These are phyloP conservation scores for Lycaon pictus DNA, from an alignment of 2,113 vertebrate species.

Conservation along the genomic window DNA sequence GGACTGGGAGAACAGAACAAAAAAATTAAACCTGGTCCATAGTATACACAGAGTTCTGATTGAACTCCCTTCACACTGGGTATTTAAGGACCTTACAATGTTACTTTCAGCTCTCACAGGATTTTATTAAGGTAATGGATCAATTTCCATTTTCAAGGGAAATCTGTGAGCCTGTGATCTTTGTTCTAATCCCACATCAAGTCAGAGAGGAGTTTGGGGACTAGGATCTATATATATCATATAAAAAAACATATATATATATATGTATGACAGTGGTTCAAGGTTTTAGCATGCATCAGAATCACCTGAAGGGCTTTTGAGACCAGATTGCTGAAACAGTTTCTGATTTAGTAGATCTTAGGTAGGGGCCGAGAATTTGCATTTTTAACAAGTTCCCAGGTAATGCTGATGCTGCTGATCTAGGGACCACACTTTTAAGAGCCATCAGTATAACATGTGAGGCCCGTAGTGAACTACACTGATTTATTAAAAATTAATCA, in stretches of 20 bases:
- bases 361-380: not conserved
- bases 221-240: not conserved
- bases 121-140: slow-evolving; percentile 14
- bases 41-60: not conserved
- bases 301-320: not conserved
- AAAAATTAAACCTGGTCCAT: not conserved
- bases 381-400: slow-evolving; percentile 36
- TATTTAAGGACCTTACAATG: not conserved
- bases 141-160: slow-evolving; percentile 15
- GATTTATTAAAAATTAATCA: not conserved
- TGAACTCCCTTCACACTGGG: not conserved
- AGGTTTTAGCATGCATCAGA: not conserved
- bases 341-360: not conserved
- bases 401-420: not conserved
- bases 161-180: not conserved
- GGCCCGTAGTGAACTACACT: not conserved
- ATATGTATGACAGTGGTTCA: not conserved
- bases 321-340: not conserved
- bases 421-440: not conserved
- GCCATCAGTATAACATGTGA: not conserved
- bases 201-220: not conserved
- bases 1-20: not conserved
- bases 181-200: not conserved
- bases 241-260: not conserved
- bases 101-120: not conserved